Percentiles rank a stretch among this genome's conserved stretches.
Conservation (phyloP, 2,888 invertebrate species). For the Ecliptopera silaceata region DNA sequence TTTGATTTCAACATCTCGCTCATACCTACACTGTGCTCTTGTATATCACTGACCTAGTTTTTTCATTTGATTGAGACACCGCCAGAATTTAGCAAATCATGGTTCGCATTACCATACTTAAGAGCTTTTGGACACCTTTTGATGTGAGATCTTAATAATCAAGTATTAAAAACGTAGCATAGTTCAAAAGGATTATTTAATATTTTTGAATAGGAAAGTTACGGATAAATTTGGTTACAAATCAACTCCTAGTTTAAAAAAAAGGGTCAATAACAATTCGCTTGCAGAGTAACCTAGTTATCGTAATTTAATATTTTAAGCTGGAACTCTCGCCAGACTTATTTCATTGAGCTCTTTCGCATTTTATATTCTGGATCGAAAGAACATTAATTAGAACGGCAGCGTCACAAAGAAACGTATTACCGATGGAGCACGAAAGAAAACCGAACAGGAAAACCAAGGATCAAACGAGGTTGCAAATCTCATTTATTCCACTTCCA, state of each 20-base stretch:
- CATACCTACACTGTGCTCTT: conserved; percentile 1
- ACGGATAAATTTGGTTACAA: not conserved
- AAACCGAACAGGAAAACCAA: conserved; percentile 11
- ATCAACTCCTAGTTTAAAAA: not conserved
- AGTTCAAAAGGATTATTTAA: no score
- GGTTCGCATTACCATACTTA: conserved; percentile 1
- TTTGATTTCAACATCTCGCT: conserved; percentile 18
- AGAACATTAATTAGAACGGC: conserved; percentile 14
- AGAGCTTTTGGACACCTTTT: conserved; percentile 1
- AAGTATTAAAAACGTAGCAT: no score
- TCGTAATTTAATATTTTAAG: not conserved
- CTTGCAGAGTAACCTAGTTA: not conserved
- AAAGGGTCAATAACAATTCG: no score
- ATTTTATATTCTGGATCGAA: conserved; percentile 19
- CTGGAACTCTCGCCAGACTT: conserved; percentile 19
- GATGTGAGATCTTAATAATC: not conserved
- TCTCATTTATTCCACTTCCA: conserved; percentile 9
- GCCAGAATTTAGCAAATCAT: conserved; percentile 9
- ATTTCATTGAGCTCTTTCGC: conserved; percentile 20
- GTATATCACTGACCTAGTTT: conserved; percentile 30
- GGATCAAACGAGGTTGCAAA: conserved; percentile 17
- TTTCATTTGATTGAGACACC: conserved; percentile 20
- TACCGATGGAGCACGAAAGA: not conserved
- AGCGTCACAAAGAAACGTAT: conserved; percentile 7
- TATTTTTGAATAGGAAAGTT: not conserved